Conservation (phyloP, 92 coral and sea anemone genomes). For the Metridium senile region DNA sequence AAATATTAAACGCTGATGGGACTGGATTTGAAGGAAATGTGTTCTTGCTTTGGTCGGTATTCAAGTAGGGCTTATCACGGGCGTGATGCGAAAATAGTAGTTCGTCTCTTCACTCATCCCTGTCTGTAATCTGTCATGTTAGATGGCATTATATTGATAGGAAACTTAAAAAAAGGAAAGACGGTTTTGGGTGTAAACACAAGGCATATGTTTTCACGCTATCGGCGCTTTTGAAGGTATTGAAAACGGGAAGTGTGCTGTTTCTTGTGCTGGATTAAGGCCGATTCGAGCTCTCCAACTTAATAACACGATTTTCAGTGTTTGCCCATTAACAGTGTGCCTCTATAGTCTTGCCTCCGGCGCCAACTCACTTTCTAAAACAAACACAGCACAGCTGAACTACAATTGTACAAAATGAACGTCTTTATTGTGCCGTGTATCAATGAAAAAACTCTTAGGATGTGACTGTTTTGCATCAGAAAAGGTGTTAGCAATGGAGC, state of each 20-base stretch:
- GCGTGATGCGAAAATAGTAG: conserved; percentile 3
- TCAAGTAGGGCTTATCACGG: not conserved
- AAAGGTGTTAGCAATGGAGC: conserved; percentile 5
- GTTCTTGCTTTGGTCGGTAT: conserved; percentile 1
- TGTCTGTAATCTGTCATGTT: conserved; percentile 24
- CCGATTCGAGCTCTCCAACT: conserved; percentile 44
- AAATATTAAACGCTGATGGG: not conserved
- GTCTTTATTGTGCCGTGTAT: conserved; percentile 49
- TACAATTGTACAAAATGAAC: conserved; percentile 27
- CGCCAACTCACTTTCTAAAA: conserved; percentile 36
- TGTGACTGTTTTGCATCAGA: not conserved
- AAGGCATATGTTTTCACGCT: conserved; percentile 14
- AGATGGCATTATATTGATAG: conserved; percentile 29
- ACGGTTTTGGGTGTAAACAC: conserved; percentile 13
- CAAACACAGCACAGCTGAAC: conserved; percentile 66
- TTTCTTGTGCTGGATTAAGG: conserved; percentile 24
- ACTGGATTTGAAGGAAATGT: not conserved
- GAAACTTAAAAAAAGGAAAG: conserved; percentile 36
- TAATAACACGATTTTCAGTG: conserved; percentile 50
- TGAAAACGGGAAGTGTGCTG: conserved; percentile 31
- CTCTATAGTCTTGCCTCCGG: conserved; percentile 36
- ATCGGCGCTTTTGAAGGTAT: conserved; percentile 32
- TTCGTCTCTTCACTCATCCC: conserved; percentile 2
- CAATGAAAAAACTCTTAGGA: conserved; percentile 12
- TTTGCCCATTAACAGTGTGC: conserved; percentile 68